phyloP scores from a whole-genome alignment of 2,797 vertebrate genomes.

The Myotis findleyi region DNA sequence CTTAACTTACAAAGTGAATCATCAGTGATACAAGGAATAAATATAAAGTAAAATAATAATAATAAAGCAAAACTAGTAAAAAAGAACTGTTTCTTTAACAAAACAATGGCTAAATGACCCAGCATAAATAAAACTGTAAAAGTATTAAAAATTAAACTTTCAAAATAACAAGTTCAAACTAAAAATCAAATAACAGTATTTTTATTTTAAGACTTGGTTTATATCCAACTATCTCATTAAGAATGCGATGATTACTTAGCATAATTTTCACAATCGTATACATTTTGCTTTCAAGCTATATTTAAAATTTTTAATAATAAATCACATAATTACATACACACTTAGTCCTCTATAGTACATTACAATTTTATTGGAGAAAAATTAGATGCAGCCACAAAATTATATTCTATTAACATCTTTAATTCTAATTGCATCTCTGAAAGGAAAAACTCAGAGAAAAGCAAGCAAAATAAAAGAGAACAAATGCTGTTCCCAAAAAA shows the following conservation, averaged over 20 bases:
- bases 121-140: constrained; percentile 47
- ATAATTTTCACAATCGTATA: constrained; percentile 35
- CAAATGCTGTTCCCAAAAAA: not conserved
- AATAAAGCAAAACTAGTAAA: constrained; percentile 40
- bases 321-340: constrained; percentile 17
- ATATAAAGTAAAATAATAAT: constrained; percentile 31
- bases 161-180: constrained; percentile 35
- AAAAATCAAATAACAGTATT: constrained; percentile 18
- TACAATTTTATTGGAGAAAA: constrained; percentile 37
- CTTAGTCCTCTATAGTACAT: not conserved
- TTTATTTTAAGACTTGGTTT: constrained; percentile 50
- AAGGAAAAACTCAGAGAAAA: constrained; percentile 40
- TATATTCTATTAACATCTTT: not conserved
- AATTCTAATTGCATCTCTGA: constrained; percentile 45
- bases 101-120: not conserved
- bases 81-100: not conserved
- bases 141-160: constrained; percentile 48
- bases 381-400: not conserved
- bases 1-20: constrained; percentile 42
- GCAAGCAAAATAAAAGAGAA: constrained; percentile 47
- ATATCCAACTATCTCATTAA: constrained; percentile 3
- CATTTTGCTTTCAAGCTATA: constrained; percentile 48
- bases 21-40: not conserved
- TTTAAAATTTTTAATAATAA: constrained; percentile 16
- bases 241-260: not conserved